Evolutionary conservation across 2,113 vertebrate species (phyloP).

Genomic region (Psilopogon haemacephalus): DNA sequence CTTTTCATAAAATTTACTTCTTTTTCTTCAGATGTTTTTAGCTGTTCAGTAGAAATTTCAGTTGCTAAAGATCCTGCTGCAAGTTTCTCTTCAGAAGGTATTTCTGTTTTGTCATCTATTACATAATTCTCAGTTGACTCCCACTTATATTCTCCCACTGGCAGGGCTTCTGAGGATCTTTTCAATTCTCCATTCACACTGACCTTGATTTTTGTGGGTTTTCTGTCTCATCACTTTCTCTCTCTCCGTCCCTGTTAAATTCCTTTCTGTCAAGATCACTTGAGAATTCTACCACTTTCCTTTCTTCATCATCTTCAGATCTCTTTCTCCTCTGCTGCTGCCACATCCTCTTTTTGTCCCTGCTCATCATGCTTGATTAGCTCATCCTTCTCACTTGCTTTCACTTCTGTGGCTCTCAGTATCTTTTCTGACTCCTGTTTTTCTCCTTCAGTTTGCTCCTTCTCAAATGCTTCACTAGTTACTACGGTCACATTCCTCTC

Average conservation of each 20-base stretch:
- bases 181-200: not conserved
- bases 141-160: not conserved
- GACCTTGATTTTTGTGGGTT: not conserved
- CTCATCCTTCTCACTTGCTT: slow-evolving; percentile 2
- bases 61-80: not conserved
- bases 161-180: slow-evolving; percentile 25
- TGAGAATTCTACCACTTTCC: not conserved
- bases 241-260: slow-evolving; percentile 50
- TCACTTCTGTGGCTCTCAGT: not conserved
- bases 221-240: not conserved
- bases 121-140: not conserved
- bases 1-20: slow-evolving; percentile 10
- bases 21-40: slow-evolving; percentile 35
- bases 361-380: slow-evolving; percentile 22
- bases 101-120: not conserved
- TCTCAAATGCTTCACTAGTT: not conserved
- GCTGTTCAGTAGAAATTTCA: not conserved
- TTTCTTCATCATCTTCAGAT: slow-evolving; percentile 47
- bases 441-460: slow-evolving; percentile 49
- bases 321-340: not conserved
- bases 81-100: not conserved
- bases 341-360: slow-evolving; percentile 6
- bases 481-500: slow-evolving; percentile 31
- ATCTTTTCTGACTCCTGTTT: slow-evolving; percentile 34
- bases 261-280: not conserved